Conservation (phyloP, 2,888 invertebrate species). For the Anthoptus insignis region DNA sequence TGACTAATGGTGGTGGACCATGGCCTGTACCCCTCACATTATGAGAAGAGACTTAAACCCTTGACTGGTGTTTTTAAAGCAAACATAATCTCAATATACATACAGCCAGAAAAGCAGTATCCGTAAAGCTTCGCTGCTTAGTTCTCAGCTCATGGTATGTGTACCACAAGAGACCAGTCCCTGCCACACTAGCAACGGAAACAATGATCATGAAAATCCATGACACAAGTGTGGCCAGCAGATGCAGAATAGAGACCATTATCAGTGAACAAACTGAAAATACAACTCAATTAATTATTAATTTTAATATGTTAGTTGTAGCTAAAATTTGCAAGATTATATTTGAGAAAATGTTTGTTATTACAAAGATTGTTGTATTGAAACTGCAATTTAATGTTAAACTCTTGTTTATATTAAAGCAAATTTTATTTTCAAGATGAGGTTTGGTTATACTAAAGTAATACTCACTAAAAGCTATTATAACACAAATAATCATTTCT, state of each 20-base stretch:
- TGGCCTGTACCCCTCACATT: too few relatives aligned
- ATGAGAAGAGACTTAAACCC: too few relatives aligned
- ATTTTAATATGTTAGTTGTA: neutral
- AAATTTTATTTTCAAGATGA: too few relatives aligned
- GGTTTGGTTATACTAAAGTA: too few relatives aligned
- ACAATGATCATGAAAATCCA: conserved; percentile 96
- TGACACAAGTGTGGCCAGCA: conserved; percentile 94
- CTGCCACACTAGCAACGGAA: conserved; percentile 91
- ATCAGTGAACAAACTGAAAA: conserved; percentile 93
- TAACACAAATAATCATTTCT: conserved; percentile 93
- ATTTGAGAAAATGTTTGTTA: too few relatives aligned
- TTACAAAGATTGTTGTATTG: too few relatives aligned
- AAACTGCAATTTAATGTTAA: too few relatives aligned
- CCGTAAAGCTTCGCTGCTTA: conserved; percentile 75
- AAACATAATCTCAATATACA: too few relatives aligned
- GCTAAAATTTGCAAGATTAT: too few relatives aligned
- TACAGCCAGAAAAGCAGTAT: conserved; percentile 68
- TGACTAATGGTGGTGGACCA: too few relatives aligned
- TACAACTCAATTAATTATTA: conserved; percentile 21
- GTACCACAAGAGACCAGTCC: conserved; percentile 95
- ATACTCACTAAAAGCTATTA: conserved; percentile 93
- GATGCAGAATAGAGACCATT: conserved; percentile 94
- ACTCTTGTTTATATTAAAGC: too few relatives aligned
- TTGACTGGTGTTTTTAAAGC: too few relatives aligned
- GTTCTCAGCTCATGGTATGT: conserved; percentile 93